Conservation (phyloP, 2,797 vertebrate genomes). For the Ataeniobius toweri region DNA sequence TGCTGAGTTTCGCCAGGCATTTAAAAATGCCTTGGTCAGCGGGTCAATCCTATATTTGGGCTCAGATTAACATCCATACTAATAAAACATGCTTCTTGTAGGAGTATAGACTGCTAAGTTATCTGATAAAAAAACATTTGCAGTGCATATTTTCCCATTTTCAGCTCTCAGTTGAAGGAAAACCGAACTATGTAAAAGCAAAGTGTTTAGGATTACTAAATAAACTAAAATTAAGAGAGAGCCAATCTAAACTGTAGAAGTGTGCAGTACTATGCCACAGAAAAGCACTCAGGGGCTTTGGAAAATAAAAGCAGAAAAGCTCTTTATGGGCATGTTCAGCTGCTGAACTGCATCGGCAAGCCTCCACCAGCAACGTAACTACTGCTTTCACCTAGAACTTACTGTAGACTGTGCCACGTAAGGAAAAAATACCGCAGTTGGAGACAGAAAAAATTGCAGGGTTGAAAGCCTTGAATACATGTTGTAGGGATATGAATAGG, state of each 20-base stretch:
- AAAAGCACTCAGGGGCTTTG: slow-evolving; percentile 39
- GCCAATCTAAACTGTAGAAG: slow-evolving; percentile 10
- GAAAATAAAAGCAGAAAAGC: slow-evolving; percentile 39
- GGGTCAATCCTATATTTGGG: too few relatives aligned
- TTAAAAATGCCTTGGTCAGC: too few relatives aligned
- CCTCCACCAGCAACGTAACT: slow-evolving; percentile 63
- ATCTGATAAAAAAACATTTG: not conserved
- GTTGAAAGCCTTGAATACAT: slow-evolving; percentile 27
- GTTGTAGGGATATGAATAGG: slow-evolving; percentile 42
- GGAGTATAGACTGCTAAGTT: too few relatives aligned
- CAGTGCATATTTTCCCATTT: slow-evolving; percentile 10
- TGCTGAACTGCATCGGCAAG: slow-evolving; percentile 44
- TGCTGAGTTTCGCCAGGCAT: too few relatives aligned
- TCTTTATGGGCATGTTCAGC: slow-evolving; percentile 47
- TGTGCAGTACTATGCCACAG: slow-evolving; percentile 8
- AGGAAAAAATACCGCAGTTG: slow-evolving; percentile 18
- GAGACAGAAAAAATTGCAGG: slow-evolving; percentile 52
- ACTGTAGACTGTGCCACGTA: slow-evolving; percentile 53
- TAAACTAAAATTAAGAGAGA: slow-evolving; percentile 32
- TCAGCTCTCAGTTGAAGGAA: slow-evolving; percentile 10
- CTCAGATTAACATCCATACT: not conserved
- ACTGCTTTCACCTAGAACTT: slow-evolving; percentile 50
- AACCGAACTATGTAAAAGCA: slow-evolving; percentile 6
- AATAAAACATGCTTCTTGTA: too few relatives aligned
- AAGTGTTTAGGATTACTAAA: slow-evolving; percentile 13